A percentile compares a stretch with the other conserved stretches of the same genome.
phyloP scores from a whole-genome alignment of 2,797 vertebrate species.

The Podarcis siculus region DNA sequence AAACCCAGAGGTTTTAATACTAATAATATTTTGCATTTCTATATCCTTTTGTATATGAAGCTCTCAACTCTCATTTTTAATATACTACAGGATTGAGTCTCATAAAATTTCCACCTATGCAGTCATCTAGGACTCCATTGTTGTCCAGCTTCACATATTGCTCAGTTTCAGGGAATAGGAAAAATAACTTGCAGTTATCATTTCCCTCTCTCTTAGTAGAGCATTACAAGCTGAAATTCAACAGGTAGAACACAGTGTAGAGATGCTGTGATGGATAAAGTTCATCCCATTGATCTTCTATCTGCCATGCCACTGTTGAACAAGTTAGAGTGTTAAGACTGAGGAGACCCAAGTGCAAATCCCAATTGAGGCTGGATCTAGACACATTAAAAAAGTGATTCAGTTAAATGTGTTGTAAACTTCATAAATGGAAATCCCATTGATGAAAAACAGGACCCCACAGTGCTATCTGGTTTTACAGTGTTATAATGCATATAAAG shows the following conservation, averaged over 20 bases:
- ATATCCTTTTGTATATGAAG: constrained; percentile 70
- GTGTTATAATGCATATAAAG: too few species aligned
- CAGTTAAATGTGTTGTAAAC: too few species aligned
- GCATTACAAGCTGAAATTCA: not conserved
- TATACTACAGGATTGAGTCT: constrained; percentile 65
- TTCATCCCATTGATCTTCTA: not conserved
- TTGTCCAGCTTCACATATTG: constrained; percentile 2
- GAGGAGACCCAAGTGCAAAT: not conserved
- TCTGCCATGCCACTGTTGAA: not conserved
- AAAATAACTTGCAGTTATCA: not conserved
- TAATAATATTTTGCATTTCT: constrained; percentile 62
- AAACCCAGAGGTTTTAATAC: constrained; percentile 63
- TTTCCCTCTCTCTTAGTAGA: accelerated
- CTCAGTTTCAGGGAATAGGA: not conserved
- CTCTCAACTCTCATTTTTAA: constrained; percentile 61
- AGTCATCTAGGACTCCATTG: constrained; percentile 2
- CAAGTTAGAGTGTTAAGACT: not conserved
- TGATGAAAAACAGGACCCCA: too few species aligned
- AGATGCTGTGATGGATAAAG: not conserved
- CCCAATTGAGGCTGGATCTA: not conserved
- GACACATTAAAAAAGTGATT: too few species aligned
- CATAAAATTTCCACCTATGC: constrained; percentile 55
- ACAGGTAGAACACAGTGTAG: not conserved
- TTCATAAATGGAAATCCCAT: too few species aligned
- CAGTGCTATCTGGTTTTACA: too few species aligned